A percentile compares a stretch with the other conserved stretches of the same genome.
phyloP scores from a whole-genome alignment of 2,797 vertebrate genomes.

The Coregonus sp. region DNA sequence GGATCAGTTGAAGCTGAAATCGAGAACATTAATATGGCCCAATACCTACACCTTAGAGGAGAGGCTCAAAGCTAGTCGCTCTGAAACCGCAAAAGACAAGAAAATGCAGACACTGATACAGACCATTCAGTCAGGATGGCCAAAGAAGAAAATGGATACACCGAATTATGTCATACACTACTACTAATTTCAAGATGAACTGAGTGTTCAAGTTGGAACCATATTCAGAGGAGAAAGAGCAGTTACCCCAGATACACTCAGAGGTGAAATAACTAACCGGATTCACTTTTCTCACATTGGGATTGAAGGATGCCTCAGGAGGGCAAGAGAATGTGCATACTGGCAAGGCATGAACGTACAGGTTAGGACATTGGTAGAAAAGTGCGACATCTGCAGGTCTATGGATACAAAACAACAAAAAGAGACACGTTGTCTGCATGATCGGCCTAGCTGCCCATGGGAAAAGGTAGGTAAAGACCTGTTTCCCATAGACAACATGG shows the following conservation, averaged over 20 bases:
- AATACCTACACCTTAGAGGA: conserved; percentile 12
- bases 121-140: background rate
- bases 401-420: conserved; percentile 25
- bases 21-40: conserved; percentile 28
- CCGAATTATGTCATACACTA: background rate
- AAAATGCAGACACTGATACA: conserved; percentile 14
- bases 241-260: conserved; percentile 10
- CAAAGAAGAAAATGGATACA: conserved; percentile 14
- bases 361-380: conserved; percentile 11
- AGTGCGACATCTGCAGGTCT: conserved; percentile 25
- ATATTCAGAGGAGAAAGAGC: conserved; percentile 32
- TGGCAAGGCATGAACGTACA: conserved; percentile 30
- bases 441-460: conserved; percentile 19
- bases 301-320: conserved; percentile 23
- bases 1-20: conserved; percentile 27
- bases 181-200: conserved; percentile 20
- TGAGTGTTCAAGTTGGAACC: conserved; percentile 20
- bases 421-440: conserved; percentile 26
- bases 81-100: conserved; percentile 4
- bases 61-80: background rate
- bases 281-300: conserved; percentile 1
- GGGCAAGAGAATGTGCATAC: conserved; percentile 31
- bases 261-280: background rate
- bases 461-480: conserved; percentile 31
- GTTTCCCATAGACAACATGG: conserved; percentile 20